Conservation (phyloP, 2,797 vertebrate species). For the Rhinophrynus dorsalis region DNA sequence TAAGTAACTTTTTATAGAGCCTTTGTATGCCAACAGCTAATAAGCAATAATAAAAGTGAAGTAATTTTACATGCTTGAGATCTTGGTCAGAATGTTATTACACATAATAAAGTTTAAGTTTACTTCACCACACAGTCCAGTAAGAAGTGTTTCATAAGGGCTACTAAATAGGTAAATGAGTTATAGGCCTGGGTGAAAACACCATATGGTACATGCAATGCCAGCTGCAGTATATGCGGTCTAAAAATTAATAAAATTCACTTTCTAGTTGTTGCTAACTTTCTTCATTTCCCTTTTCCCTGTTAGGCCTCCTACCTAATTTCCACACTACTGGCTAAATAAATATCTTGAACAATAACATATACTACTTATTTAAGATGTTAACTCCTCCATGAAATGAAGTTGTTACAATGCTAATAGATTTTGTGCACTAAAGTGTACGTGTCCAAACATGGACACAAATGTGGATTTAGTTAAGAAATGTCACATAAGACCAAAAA, state of each 20-base stretch:
- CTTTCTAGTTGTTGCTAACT: constrained; percentile 48
- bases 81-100: constrained; percentile 49
- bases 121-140: constrained; percentile 49
- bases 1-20: constrained; percentile 36
- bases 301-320: constrained; percentile 48
- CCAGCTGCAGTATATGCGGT: constrained; percentile 44
- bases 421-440: not conserved
- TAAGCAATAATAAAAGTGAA: constrained; percentile 49
- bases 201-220: constrained; percentile 42
- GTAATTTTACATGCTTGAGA: constrained; percentile 45
- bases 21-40: constrained; percentile 50
- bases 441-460: not conserved
- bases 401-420: not conserved
- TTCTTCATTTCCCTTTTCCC: constrained; percentile 48
- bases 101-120: constrained; percentile 49
- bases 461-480: not conserved
- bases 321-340: constrained; percentile 46
- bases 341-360: constrained; percentile 32
- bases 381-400: constrained; percentile 1
- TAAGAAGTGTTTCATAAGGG: constrained; percentile 51
- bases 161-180: constrained; percentile 49
- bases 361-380: constrained; percentile 11
- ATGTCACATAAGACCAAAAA: not conserved
- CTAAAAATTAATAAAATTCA: constrained; percentile 48
- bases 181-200: constrained; percentile 45